Base-by-base conservation (phyloP, 2,888 invertebrate species). In the Troides oblongomaculatus region DNA sequence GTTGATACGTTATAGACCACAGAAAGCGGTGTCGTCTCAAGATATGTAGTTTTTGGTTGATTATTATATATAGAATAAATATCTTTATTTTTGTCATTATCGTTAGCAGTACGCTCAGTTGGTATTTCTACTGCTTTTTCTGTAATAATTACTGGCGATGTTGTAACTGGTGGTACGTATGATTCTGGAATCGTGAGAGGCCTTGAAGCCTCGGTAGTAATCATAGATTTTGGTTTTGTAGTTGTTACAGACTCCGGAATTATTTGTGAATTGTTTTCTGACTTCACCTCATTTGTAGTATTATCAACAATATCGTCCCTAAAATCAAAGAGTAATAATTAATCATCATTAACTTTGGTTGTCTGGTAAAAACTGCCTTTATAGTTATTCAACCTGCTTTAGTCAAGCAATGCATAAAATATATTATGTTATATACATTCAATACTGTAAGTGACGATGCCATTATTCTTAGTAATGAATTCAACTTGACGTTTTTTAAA, bases 271-370 rank as follows among this genome's bases (percentile, higher is more conserved):
- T 58, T 70, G 8, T 72, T 57, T 30, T 70, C 73, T 23, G 74
- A 46, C 61, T 73, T 67, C 12, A 74, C 71, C 23, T 69, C 72
- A 50, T 72, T 76, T 53, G 58, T 64, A 60, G 62, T 71, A 10
- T 70, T 68, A 53, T 72, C 76, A 23, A 73, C 76, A n/a, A 78
- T 76, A 72, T 87, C 88, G 75, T 90, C 90, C 0, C 87, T 86
- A 74, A 72, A 83, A 64, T 43, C 8, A 57, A 61, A 60, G 18
- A 36, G 6, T 18, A 46, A 46, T 46, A 46, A 12, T 14, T 46
- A 46, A 14, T 46, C 12, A 12, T 46, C 46, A 12, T 46, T 46
- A 12, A 14, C 14, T 14, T 46, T 46, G 14, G 46, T 46, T 46
- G 46, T 12, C 46, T 46, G 12, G 39, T 39, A 39, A 10, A 39